A percentile compares a stretch with the other conserved stretches of the same genome.
These are phyloP conservation scores for Ivindomyrus marchei DNA, from an alignment of 2,113 vertebrate species.

Conservation along the genomic window DNA sequence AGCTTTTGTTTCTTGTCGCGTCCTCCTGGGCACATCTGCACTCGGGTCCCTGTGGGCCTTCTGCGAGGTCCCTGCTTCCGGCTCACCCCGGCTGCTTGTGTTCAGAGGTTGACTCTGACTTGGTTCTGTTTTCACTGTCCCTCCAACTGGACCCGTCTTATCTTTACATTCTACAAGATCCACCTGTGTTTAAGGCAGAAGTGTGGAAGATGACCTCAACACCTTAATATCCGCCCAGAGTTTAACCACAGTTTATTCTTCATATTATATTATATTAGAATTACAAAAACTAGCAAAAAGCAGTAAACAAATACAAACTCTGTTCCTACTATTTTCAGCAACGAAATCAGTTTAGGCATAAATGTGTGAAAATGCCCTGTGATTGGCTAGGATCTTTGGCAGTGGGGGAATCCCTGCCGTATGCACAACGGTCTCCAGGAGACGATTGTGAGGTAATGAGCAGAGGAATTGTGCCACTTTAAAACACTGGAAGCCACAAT, in stretches of 20 bases:
- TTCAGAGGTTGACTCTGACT: not conserved
- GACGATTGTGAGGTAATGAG: not conserved
- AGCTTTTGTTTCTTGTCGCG: slow-evolving; percentile 23
- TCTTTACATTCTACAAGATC: not conserved
- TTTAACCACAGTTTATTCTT: not conserved
- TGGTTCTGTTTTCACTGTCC: not conserved
- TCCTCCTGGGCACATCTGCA: slow-evolving; percentile 25
- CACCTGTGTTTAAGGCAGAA: not conserved
- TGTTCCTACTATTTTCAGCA: not conserved
- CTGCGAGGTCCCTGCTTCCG: not conserved
- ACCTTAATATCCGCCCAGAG: not conserved
- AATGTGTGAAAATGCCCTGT: not conserved
- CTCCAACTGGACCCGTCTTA: not conserved
- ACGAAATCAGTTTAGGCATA: not conserved
- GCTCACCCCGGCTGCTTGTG: not conserved
- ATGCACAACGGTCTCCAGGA: not conserved
- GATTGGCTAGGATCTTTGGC: not conserved
- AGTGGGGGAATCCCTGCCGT: not conserved
- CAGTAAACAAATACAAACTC: not conserved
- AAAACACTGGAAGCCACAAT: not conserved
- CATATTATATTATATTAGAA: not conserved
- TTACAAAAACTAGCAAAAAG: not conserved
- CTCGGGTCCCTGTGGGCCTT: slow-evolving; percentile 40
- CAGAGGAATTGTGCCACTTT: not conserved
- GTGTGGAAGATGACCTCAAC: not conserved